phyloP scores from a whole-genome alignment of 2,113 vertebrate species.

The Nannospalax galili region DNA sequence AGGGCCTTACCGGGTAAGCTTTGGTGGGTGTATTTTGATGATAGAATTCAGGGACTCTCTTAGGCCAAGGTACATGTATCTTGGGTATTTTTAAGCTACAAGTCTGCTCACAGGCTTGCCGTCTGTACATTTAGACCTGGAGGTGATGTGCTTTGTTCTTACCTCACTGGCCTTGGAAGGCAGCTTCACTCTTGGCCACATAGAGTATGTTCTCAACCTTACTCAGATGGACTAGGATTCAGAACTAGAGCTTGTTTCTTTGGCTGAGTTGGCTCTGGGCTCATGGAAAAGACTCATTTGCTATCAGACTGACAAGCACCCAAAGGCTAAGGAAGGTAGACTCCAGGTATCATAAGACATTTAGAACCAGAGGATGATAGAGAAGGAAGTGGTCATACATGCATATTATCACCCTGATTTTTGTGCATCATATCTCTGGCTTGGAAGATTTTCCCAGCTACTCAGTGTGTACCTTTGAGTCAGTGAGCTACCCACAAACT shows the following conservation, averaged over 20 bases:
- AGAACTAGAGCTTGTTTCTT: background rate
- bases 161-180: background rate
- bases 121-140: background rate
- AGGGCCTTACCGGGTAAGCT: background rate
- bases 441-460: background rate
- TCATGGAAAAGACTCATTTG: background rate
- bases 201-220: background rate
- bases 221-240: background rate
- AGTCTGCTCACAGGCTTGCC: background rate
- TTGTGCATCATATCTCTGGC: background rate
- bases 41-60: background rate
- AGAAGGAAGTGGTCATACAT: rapidly evolving
- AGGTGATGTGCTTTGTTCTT: background rate
- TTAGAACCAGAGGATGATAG: background rate
- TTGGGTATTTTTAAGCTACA: background rate
- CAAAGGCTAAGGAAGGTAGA: background rate
- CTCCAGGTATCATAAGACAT: background rate
- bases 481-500: background rate
- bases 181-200: background rate
- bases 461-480: background rate
- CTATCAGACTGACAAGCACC: background rate
- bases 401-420: background rate
- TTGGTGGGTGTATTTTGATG: background rate
- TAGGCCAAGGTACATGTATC: background rate
- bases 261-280: background rate